phyloP scores from a whole-genome alignment of 1,140 invertebrate genomes.

The Paracyclopina nana region DNA sequence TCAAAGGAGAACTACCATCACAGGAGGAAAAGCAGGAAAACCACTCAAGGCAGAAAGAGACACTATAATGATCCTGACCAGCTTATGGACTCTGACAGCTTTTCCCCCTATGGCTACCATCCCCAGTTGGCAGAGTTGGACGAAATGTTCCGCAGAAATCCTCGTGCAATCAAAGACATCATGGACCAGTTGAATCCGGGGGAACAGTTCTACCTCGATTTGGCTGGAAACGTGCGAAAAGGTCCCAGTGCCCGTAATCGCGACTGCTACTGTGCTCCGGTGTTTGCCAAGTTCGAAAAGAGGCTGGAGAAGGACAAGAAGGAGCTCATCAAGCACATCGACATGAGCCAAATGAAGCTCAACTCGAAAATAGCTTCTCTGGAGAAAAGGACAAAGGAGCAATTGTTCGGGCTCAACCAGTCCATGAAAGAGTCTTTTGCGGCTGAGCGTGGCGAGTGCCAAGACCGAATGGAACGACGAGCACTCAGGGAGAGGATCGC shows the following conservation, averaged over 20 bases:
- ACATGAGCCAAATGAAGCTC: conserved; percentile 52
- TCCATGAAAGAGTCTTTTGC: conserved; percentile 24
- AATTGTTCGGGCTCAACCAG: conserved; percentile 41
- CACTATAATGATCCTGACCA: too few relatives aligned
- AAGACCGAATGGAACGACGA: conserved; percentile 30
- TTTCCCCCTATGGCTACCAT: too few relatives aligned
- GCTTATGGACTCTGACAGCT: too few relatives aligned
- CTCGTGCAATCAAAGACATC: too few relatives aligned
- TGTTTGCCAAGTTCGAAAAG: conserved; percentile 66
- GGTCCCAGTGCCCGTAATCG: conserved; percentile 73
- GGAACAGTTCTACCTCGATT: conserved; percentile 80
- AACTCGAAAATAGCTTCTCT: conserved; percentile 53
- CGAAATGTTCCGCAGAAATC: too few relatives aligned
- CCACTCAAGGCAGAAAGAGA: too few relatives aligned
- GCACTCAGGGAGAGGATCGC: conserved; percentile 22
- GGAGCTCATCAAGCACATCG: conserved; percentile 60
- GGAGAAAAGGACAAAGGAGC: conserved; percentile 51
- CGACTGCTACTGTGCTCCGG: conserved; percentile 57
- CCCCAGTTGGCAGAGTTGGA: too few relatives aligned
- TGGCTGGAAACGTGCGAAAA: conserved; percentile 84
- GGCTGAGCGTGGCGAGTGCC: conserved; percentile 39
- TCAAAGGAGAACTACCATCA: too few relatives aligned
- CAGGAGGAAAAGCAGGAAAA: too few relatives aligned
- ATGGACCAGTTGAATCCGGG: conserved; percentile 34
- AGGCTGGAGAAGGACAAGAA: conserved; percentile 61